Evolutionary conservation across 2,113 vertebrate genomes (phyloP), one percentile per base, ranked within the genome.

Genomic region (Triplophysa siluroides): DNA sequence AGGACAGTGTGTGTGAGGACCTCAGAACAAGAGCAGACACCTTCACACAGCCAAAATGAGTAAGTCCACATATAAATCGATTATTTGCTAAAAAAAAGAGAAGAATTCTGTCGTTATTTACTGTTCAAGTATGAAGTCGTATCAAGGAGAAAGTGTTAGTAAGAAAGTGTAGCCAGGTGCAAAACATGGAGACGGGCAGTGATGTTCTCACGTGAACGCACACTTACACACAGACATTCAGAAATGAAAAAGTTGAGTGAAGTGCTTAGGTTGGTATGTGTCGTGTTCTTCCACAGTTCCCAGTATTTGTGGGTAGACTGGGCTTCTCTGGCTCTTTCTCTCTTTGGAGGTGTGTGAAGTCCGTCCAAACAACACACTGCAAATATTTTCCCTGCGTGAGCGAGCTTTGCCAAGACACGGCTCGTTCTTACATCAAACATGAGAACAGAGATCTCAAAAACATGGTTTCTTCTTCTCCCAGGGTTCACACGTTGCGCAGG

Each of bases 281-380:
- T 62, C 52, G 54, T 76, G 60, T 63, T 5, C 23, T 29, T 4
- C 52, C 18, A 12, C 41, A 63, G 77, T 72, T 82, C 75, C 50
- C 72, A 77, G 61, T 33, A 21, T 65, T 66, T 3, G 29, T n/a
- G 67, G 52, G 26, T 79, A 76, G 58, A 65, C 24, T 19, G 58
- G 58, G 50, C 72, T 79, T 65, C 72, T 75, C 65, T 24, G 23
- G 63, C 38, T 80, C 68, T 74, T 29, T 41, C 9, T 63, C 18
- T 67, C 66, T 75, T 63, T 24, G 70, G 68, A 83, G 85, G 81
- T 78, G 65, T 92, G 33, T 94, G 92, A 93, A 89, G 90, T 92
- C 83, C 45, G 69, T 92, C 93, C 92, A 93, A 94, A 78, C 87
- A 86, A 91, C 89, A 92, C 90, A 92, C 82, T 82, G 65, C 41